These are phyloP conservation scores for Lithophane leautieri DNA, from an alignment of 2,888 invertebrate genomes.

Conservation along the genomic window DNA sequence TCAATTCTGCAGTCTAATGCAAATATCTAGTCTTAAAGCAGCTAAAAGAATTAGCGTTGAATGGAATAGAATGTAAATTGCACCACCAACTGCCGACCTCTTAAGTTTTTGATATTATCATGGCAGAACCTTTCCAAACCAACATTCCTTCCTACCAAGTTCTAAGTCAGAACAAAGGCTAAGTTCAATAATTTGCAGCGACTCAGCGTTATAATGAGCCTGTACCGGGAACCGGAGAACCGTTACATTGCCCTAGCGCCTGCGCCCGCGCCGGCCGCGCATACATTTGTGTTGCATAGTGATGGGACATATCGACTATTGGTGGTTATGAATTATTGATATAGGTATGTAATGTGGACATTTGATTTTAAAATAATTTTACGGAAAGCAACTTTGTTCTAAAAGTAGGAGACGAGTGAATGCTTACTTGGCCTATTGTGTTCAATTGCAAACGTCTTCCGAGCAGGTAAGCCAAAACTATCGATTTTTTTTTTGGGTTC, in stretches of 20 bases:
- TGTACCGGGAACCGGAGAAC: constrained; percentile 69
- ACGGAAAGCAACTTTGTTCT: not conserved
- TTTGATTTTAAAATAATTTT: not conserved
- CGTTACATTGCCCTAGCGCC: constrained; percentile 78
- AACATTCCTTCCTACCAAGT: not conserved
- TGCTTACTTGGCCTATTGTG: not conserved
- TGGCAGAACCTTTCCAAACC: not conserved
- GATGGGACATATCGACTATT: constrained; percentile 35
- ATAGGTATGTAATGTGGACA: no score
- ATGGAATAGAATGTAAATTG: not conserved
- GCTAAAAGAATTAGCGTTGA: not conserved
- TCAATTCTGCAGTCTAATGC: no score
- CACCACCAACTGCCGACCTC: not conserved
- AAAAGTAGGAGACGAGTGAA: not conserved
- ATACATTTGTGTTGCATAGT: constrained; percentile 56
- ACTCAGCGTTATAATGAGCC: constrained; percentile 46
- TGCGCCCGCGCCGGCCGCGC: constrained; percentile 44
- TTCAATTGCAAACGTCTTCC: not conserved
- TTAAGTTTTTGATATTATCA: not conserved
- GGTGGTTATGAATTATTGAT: not conserved
- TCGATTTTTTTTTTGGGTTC: not conserved
- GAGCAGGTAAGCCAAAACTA: not conserved
- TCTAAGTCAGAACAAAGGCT: constrained; percentile 38
- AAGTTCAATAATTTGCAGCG: constrained; percentile 58
- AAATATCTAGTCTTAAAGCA: not conserved